Percentiles rank a stretch among this genome's conserved stretches.
These are phyloP conservation scores for Botrylloides violaceus DNA, from an alignment of 23 tunicate genomes.

Conservation along the genomic window DNA sequence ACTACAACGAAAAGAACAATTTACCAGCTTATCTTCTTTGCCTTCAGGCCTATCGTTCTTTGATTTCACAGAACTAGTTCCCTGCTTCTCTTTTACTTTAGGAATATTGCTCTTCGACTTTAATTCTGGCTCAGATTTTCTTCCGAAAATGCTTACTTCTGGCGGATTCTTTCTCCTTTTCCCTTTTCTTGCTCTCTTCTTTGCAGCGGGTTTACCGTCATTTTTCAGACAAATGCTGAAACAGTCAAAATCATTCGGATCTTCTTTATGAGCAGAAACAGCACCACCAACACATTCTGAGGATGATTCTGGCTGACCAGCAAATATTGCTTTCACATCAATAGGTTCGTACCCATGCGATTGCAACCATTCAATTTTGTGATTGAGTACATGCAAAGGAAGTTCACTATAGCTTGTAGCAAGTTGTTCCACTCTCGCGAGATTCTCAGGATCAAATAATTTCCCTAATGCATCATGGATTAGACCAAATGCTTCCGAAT, in stretches of 20 bases:
- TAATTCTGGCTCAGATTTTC: no score
- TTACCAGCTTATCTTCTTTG: no score
- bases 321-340: background rate
- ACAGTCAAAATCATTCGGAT: no score
- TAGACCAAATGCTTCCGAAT: background rate
- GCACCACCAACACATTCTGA: background rate
- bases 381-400: background rate
- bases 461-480: background rate
- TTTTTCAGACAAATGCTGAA: no score
- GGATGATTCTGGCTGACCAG: background rate
- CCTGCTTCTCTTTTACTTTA: no score
- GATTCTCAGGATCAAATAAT: background rate
- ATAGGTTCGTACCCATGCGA: background rate
- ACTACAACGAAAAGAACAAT: no score
- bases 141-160: no score
- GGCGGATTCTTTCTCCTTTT: no score
- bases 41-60: no score
- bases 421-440: background rate
- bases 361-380: background rate
- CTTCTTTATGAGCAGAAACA: no score
- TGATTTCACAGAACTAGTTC: no score
- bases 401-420: background rate
- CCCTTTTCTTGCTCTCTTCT: background rate
- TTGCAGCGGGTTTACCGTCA: background rate
- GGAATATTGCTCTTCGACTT: no score